Base-by-base conservation (phyloP, 2,113 vertebrate genomes). In the Glaucidium brasilianum region DNA sequence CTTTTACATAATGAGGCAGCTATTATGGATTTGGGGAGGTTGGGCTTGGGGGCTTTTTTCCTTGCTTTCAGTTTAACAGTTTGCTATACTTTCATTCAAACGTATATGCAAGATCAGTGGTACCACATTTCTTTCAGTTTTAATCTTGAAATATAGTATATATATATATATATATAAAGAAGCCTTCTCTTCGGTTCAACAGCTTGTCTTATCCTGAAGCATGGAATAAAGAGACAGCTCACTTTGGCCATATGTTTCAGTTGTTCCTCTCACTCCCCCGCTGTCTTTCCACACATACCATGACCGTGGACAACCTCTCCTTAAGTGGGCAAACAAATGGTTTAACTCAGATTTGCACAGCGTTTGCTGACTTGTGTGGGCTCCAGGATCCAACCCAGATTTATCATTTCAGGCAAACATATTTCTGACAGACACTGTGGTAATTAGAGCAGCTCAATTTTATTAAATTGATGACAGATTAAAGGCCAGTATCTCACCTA, bases 321-420 rank as follows among this genome's bases (percentile, higher is more conserved):
- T 82, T 79, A 96, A 97, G 94, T 97, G 97, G 97, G 96, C 97
- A 97, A 97, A 97, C 97, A 97, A 97, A 96, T 90, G 94, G 89
- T 79, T 95, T 92, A 90, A 85, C 81, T 96, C 84, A 89, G 87
- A 96, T 96, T 66, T 95, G 91, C 91, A 83, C 74, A 84, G 85
- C 34, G 74, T 88, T 87, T 96, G 89, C 93, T 96, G 96, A 90
- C 84, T 96, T 96, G 94, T 96, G 95, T 94, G 87, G 97, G 96
- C 68, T 96, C 90, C 68, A 43, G 75, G 87, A 97, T 94, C 58
- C 77, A 96, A 59, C 74, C 74, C 77, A 59, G 91, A 87, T 91
- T 93, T 63, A 94, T 90, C 84, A 83, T 90, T 77, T 58, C 91
- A 95, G 74, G 87, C 95, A 91, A 95, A 88, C 55, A 52, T 92